Evolutionary conservation across 1,140 invertebrate species (phyloP).

Genomic region (Drosophila nikananu): DNA sequence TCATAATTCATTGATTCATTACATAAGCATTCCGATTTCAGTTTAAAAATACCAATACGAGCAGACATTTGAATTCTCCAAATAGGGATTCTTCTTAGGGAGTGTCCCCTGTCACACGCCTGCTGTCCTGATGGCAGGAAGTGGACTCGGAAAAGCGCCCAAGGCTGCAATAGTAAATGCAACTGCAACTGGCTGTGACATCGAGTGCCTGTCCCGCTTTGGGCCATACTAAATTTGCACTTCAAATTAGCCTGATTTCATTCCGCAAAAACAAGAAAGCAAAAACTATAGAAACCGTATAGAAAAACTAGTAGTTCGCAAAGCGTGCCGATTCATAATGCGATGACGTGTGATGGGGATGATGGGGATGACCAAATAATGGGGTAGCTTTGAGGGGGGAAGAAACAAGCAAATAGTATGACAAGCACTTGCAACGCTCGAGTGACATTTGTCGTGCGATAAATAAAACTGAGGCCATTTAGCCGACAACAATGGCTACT

Average conservation of each 20-base stretch:
- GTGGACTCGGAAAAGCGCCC: conserved; percentile 45
- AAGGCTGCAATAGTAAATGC: conserved; percentile 44
- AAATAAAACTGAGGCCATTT: conserved; percentile 79
- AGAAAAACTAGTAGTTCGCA: not conserved
- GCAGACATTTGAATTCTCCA: too few species aligned
- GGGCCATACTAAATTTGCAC: conserved; percentile 63
- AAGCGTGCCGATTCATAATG: conserved; percentile 63
- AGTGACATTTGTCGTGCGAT: conserved; percentile 75
- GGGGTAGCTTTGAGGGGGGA: conserved; percentile 4
- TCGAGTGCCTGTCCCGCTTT: conserved; percentile 52
- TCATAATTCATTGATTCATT: too few species aligned
- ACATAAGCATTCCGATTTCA: too few species aligned
- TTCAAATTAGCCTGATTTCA: conserved; percentile 53
- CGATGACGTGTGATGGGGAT: conserved; percentile 42
- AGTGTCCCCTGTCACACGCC: conserved; percentile 17
- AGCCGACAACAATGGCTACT: conserved; percentile 23
- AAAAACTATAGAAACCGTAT: conserved; percentile 1
- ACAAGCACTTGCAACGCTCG: conserved; percentile 60
- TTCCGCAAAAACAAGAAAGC: conserved; percentile 13
- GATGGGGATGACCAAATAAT: conserved; percentile 37
- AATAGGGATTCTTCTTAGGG: not conserved
- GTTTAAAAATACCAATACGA: too few species aligned
- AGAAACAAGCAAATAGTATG: conserved; percentile 40
- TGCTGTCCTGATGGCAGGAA: conserved; percentile 30
- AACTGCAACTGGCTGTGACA: conserved; percentile 47